Evolutionary conservation across 2,113 vertebrate species (phyloP), one percentile per base, ranked within the genome.

Genomic region (Notothenia coriiceps): DNA sequence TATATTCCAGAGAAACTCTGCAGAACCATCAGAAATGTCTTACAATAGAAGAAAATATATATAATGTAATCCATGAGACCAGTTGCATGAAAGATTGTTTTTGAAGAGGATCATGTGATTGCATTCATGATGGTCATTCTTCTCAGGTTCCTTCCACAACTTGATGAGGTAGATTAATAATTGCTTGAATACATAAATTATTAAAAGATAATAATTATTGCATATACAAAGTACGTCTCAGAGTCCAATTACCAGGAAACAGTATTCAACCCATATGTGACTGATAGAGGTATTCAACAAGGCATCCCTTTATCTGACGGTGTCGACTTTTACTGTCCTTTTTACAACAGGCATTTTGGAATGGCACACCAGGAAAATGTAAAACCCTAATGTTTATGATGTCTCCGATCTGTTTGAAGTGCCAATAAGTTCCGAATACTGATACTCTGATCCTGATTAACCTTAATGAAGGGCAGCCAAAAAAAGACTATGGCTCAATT

Each of bases 341-440:
- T 71, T 77, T 52, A 64, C 33, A 29, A 14, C 25, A 6, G 63
- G 15, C 25, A 25, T 59, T 65, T 70, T 59, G 29, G 62, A 49
- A 22, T 14, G 47, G 25, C 25, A 25, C 2, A 25, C 25, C 25
- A 25, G 25, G 2, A 25, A 25, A 25, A 25, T n/a, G 50, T 51
- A 6, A 12, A 40, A 25, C 35, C 35, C 35, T 35, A 14, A 57
- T 15, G 44, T 57, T 25, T 44, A n/a, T 52, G 33, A 62, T 22
- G 15, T 22, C 55, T 43, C 1, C 11, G 6, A 55, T 33, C 7
- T n/a, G 50, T 72, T 60, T 65, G 10, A 55, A 55, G 40, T 49
- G 43, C 54, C 10, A 64, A 62, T 18, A 29, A 40, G 71, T 51
- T 55, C 29, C 35, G 25, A 63, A 20, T 33, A 35, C 3, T 33